phyloP scores from a whole-genome alignment of 1,140 invertebrate species.

The Drosophila subobscura region DNA sequence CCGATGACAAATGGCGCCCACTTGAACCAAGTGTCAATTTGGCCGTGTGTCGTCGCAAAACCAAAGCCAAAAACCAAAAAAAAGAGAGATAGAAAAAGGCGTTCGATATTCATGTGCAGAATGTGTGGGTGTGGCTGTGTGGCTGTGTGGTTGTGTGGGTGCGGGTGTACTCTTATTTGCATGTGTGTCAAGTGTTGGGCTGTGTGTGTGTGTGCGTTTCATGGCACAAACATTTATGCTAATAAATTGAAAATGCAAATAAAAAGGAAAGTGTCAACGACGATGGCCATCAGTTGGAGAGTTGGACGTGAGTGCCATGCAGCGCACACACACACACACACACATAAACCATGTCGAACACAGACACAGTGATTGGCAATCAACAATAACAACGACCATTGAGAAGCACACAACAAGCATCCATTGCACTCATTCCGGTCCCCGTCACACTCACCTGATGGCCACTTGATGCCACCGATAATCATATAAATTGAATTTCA shows the following conservation, averaged over 20 bases:
- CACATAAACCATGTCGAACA: constrained; percentile 15
- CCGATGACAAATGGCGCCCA: constrained; percentile 74
- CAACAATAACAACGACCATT: constrained; percentile 27
- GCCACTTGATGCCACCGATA: constrained; percentile 83
- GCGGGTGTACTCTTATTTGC: constrained; percentile 38
- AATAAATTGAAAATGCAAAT: constrained; percentile 82
- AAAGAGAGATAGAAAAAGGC: constrained; percentile 24
- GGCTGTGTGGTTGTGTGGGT: constrained; percentile 32
- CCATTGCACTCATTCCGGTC: not conserved
- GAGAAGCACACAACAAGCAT: not conserved
- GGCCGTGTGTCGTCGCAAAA: constrained; percentile 55
- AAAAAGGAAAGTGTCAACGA: constrained; percentile 72
- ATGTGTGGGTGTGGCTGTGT: constrained; percentile 6
- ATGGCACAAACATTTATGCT: constrained; percentile 76
- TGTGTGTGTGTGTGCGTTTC: constrained; percentile 51
- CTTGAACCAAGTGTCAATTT: constrained; percentile 79
- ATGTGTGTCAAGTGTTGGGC: constrained; percentile 69
- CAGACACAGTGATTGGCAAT: constrained; percentile 52
- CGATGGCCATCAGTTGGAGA: constrained; percentile 60
- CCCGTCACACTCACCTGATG: constrained; percentile 70
- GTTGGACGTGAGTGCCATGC: constrained; percentile 45
- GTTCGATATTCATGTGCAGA: constrained; percentile 48
- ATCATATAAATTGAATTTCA: constrained; percentile 84
- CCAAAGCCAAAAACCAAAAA: constrained; percentile 4
- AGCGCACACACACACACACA: constrained; percentile 12